Conservation (phyloP, 2,797 vertebrate genomes). For the Synaphobranchus kaupii region DNA sequence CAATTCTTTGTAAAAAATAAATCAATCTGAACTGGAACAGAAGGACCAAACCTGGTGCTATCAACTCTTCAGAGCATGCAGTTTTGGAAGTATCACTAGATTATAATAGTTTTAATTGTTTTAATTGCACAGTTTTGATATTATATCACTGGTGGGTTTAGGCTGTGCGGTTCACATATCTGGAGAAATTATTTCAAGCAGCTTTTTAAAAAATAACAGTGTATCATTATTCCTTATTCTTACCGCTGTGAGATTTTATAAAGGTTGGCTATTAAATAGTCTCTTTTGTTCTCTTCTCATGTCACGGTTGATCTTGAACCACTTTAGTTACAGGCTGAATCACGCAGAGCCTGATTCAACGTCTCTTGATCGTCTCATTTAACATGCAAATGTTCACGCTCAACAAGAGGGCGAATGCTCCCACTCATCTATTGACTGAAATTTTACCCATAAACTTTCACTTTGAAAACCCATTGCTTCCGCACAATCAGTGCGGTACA, state of each 20-base stretch:
- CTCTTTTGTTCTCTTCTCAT: not conserved
- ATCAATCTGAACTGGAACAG: not conserved
- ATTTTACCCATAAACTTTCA: not conserved
- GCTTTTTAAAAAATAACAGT: slow-evolving; percentile 1
- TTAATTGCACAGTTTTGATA: not conserved
- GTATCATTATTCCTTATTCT: not conserved
- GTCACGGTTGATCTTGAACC: slow-evolving; percentile 1
- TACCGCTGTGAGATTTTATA: not conserved
- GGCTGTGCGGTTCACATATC: not conserved
- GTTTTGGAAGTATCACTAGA: not conserved
- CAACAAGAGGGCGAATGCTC: not conserved
- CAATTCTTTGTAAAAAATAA: not conserved
- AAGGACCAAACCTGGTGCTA: not conserved
- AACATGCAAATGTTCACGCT: slow-evolving; percentile 6
- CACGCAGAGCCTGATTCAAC: not conserved
- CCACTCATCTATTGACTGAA: slow-evolving; percentile 13
- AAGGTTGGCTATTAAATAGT: not conserved
- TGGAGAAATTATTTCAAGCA: not conserved
- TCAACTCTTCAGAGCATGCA: slow-evolving; percentile 4
- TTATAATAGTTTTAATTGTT: not conserved
- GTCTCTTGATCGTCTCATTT: not conserved
- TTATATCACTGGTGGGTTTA: not conserved
- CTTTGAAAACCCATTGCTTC: not conserved
- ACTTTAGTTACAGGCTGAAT: slow-evolving; percentile 1
- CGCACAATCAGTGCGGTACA: not conserved